Percentiles rank a stretch among this genome's conserved stretches.
phyloP scores from a whole-genome alignment of 2,113 vertebrate genomes.

The Leuciscus idus region DNA sequence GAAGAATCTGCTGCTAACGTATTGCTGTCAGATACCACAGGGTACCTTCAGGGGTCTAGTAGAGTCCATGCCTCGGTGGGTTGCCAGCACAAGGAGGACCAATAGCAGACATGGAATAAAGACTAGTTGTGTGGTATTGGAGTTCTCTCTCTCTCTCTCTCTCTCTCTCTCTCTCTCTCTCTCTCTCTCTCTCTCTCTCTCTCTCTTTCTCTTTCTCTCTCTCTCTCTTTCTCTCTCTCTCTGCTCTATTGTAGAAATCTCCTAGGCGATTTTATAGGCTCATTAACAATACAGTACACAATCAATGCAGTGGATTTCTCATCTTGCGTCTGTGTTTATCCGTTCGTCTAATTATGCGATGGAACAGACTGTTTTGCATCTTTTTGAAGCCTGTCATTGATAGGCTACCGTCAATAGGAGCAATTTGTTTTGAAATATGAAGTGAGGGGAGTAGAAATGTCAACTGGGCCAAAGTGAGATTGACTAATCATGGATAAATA shows the following conservation, averaged over 20 bases:
- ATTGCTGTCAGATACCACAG: too few species aligned
- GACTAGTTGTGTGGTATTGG: too few species aligned
- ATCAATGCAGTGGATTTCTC: conserved; percentile 66
- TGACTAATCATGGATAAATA: conserved; percentile 31
- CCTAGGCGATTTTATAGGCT: conserved; percentile 65
- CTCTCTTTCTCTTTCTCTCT: too few species aligned
- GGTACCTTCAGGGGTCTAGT: too few species aligned
- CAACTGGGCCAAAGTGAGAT: conserved; percentile 27
- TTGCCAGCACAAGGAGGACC: too few species aligned
- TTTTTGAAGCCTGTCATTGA: conserved; percentile 57
- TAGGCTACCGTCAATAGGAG: conserved; percentile 55
- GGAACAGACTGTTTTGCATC: conserved; percentile 56
- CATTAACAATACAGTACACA: conserved; percentile 67
- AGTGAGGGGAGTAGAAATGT: conserved; percentile 40
- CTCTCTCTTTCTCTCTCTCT: not conserved
- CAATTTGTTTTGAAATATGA: conserved; percentile 63
- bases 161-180: not conserved
- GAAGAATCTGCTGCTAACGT: too few species aligned
- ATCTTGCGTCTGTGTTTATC: conserved; percentile 54
- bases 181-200: too few species aligned
- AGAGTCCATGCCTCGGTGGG: too few species aligned
- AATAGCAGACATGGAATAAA: not conserved
- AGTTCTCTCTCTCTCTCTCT: not conserved
- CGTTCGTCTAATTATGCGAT: conserved; percentile 59
- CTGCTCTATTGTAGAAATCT: conserved; percentile 60